Evolutionary conservation across 2,797 vertebrate genomes (phyloP).

Genomic region (Phrynocephalus guinanensis): DNA sequence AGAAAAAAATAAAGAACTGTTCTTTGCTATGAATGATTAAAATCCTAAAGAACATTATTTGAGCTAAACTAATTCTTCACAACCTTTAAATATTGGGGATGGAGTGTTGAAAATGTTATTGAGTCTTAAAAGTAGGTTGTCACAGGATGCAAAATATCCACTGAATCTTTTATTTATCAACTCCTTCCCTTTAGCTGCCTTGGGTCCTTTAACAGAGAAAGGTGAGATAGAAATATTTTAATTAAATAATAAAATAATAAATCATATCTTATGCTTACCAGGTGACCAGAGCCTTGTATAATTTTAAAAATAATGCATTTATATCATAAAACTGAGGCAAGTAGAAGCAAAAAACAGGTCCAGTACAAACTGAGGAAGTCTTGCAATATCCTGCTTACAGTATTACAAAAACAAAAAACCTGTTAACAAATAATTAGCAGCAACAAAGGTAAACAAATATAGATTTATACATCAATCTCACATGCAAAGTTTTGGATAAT

Average conservation of each 20-base stretch:
- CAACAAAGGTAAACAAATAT: conserved; percentile 9
- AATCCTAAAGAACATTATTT: too few relatives aligned
- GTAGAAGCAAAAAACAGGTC: not conserved
- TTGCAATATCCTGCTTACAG: not conserved
- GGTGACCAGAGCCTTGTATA: not conserved
- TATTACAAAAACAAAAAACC: not conserved
- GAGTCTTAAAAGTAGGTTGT: not conserved
- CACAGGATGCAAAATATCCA: not conserved
- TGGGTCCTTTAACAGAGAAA: too few relatives aligned
- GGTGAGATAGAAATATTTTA: too few relatives aligned
- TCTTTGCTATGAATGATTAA: not conserved
- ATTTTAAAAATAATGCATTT: not conserved
- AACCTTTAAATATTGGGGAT: too few relatives aligned
- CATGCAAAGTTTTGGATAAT: conserved; percentile 18
- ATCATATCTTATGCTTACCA: not conserved
- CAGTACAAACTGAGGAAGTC: not conserved
- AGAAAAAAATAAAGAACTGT: not conserved
- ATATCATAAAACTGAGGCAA: not conserved
- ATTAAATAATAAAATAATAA: not conserved
- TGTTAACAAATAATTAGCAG: conserved; percentile 7
- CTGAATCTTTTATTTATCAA: not conserved
- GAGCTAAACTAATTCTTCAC: not conserved
- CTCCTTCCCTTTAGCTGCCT: not conserved
- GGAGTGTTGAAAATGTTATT: not conserved
- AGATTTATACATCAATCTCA: not conserved